Percentiles rank a stretch among this genome's conserved stretches.
Conservation (phyloP, 2,797 vertebrate genomes). For the Sphaeramia orbicularis region DNA sequence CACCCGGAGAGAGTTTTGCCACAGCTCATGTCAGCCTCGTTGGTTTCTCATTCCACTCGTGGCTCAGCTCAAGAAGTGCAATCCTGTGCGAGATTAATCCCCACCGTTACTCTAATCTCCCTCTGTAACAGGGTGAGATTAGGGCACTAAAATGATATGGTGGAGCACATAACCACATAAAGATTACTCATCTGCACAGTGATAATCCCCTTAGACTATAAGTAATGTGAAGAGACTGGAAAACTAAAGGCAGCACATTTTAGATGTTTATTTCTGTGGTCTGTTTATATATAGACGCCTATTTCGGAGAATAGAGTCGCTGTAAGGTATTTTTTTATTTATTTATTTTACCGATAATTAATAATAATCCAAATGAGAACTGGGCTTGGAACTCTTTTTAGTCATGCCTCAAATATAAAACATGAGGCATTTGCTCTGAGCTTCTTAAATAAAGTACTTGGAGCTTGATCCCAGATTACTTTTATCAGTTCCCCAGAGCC, state of each 20-base stretch:
- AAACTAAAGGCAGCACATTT: slow-evolving; percentile 35
- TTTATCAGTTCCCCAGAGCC: too few relatives aligned
- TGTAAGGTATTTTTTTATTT: slow-evolving; percentile 26
- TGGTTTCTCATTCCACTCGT: slow-evolving; percentile 24
- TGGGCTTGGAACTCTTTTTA: slow-evolving; percentile 22
- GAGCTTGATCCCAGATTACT: too few relatives aligned
- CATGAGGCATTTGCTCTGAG: too few relatives aligned
- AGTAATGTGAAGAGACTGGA: slow-evolving; percentile 56
- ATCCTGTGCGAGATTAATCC: slow-evolving; percentile 64
- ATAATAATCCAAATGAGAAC: slow-evolving; percentile 47
- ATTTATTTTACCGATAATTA: slow-evolving; percentile 38
- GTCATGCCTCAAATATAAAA: too few relatives aligned
- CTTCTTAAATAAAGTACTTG: too few relatives aligned
- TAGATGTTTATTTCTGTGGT: slow-evolving; percentile 6
- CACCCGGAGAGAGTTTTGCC: slow-evolving; percentile 11
- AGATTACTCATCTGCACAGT: slow-evolving; percentile 72
- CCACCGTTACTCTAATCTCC: slow-evolving; percentile 65
- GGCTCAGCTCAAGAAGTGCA: slow-evolving; percentile 43
- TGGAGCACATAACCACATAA: slow-evolving; percentile 56
- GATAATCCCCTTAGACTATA: slow-evolving; percentile 64
- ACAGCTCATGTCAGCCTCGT: slow-evolving; percentile 10
- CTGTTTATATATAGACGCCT: slow-evolving; percentile 29
- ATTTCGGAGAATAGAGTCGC: slow-evolving; percentile 1
- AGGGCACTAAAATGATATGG: slow-evolving; percentile 64
- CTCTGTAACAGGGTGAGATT: slow-evolving; percentile 63